Base-by-base conservation (phyloP, 2,113 vertebrate genomes). In the Larimichthys crocea region DNA sequence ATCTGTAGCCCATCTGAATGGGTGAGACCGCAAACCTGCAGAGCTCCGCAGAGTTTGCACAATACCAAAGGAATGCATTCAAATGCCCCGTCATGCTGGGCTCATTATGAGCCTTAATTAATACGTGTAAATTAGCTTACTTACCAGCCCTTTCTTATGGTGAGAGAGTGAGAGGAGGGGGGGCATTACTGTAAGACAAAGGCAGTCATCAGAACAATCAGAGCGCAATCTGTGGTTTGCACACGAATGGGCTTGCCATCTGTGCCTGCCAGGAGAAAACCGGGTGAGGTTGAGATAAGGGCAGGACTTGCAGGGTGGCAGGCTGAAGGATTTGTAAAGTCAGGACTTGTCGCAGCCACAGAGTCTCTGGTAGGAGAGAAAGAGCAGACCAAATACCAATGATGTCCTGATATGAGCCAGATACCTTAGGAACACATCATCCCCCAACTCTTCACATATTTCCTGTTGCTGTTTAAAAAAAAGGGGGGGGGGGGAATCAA, bases 21-120 rank as follows among this genome's bases (percentile, higher is more conserved):
- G 76, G 71, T 65, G 48, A 55, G 77, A 29, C 62, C 19, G 72
- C 76, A 73, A 75, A 60, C 67, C 77, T 69, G 52, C 22, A 35
- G 90, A 81, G 87, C 87, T 85, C 87, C 44, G 49, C 91, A 89
- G 90, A 94, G 94, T 95, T 95, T 94, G 91, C 89, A 94, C 92
- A 93, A 93, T 91, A 90, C 75, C 80, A 82, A 69, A 87, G 90
- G 84, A 94, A 92, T 93, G 93, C 94, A 94, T 95, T 93, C 85
- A 91, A 93, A 94, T 89, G 83, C 82, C 17, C 17, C 64, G 80
- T 89, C 95, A 93, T 83, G 88, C 87, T 85, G 92, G 59, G 92
- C 91, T 94, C 93, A 95, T 95, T 93, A 95, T 94, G 80, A 82
- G 91, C 68, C 87, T 94, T 94, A 95, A 95, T 96, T 94, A 94